Conservation (phyloP, 2,888 invertebrate species). For the Galeopsomyia nigrocyanea region DNA sequence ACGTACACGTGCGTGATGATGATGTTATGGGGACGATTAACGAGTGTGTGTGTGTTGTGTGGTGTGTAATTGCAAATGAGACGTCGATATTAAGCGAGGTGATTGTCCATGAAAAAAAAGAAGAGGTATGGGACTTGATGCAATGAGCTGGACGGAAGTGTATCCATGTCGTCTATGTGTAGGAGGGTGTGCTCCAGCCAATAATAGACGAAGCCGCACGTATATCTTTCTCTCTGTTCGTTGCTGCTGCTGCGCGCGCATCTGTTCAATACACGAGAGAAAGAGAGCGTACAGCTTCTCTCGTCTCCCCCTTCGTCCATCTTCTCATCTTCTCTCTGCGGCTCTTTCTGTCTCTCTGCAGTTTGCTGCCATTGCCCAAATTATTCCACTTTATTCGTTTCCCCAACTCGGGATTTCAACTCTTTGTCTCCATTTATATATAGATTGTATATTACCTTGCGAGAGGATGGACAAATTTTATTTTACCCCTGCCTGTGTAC, state of each 20-base stretch:
- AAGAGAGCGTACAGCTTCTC: constrained; percentile 22
- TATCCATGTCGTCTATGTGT: not conserved
- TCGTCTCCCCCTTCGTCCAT: constrained; percentile 48
- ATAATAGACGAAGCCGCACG: constrained; percentile 44
- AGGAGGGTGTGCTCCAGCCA: constrained; percentile 35
- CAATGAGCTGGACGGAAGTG: not conserved
- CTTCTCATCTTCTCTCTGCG: constrained; percentile 26
- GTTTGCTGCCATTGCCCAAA: constrained; percentile 43
- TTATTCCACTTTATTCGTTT: constrained; percentile 44
- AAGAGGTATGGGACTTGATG: no score
- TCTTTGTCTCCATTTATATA: constrained; percentile 46
- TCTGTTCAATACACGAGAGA: constrained; percentile 52
- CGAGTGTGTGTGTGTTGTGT: no score
- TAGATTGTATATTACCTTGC: constrained; percentile 35
- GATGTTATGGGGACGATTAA: no score
- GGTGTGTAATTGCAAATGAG: no score
- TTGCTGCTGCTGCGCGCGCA: constrained; percentile 50
- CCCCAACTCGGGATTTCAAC: constrained; percentile 35
- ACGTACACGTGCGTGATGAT: no score
- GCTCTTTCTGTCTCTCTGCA: constrained; percentile 3
- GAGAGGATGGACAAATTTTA: constrained; percentile 37
- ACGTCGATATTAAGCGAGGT: no score
- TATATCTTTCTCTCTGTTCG: not conserved
- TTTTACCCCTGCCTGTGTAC: constrained; percentile 26
- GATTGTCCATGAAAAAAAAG: no score